Evolutionary conservation across 2,113 vertebrate species (phyloP).

Genomic region (Spermophilus dauricus): DNA sequence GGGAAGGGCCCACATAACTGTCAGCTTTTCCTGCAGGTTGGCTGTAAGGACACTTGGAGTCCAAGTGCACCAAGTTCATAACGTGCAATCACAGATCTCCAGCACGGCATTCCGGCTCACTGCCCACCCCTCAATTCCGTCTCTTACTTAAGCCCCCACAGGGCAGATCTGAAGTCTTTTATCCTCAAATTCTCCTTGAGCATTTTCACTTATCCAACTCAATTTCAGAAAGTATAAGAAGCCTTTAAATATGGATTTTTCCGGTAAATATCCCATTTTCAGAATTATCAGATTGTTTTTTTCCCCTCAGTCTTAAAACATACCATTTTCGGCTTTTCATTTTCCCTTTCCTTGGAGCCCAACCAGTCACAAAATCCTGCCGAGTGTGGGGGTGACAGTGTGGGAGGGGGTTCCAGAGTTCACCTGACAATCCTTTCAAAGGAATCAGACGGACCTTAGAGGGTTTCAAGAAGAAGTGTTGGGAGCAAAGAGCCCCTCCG

Average conservation of each 20-base stretch:
- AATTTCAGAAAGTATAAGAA: slow-evolving; percentile 24
- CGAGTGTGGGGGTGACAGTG: background rate
- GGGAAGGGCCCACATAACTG: background rate
- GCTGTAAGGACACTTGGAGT: background rate
- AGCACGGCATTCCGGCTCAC: background rate
- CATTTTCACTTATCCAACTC: background rate
- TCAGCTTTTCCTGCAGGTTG: background rate
- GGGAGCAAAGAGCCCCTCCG: background rate
- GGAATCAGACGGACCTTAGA: background rate
- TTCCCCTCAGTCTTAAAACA: background rate
- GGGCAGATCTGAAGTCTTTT: background rate
- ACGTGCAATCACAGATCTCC: too few species aligned
- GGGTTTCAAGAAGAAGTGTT: background rate
- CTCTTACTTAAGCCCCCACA: background rate
- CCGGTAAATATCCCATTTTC: background rate
- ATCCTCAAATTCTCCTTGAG: slow-evolving; percentile 16
- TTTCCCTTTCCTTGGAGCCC: background rate
- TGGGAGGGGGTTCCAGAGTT: too few species aligned
- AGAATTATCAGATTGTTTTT: background rate
- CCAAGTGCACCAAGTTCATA: background rate
- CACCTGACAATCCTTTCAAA: background rate
- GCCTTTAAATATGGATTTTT: background rate
- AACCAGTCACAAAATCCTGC: background rate
- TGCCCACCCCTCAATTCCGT: background rate
- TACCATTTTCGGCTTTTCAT: background rate